These are phyloP conservation scores for Drosophila testacea DNA, from an alignment of 2,888 invertebrate species.

Conservation along the genomic window DNA sequence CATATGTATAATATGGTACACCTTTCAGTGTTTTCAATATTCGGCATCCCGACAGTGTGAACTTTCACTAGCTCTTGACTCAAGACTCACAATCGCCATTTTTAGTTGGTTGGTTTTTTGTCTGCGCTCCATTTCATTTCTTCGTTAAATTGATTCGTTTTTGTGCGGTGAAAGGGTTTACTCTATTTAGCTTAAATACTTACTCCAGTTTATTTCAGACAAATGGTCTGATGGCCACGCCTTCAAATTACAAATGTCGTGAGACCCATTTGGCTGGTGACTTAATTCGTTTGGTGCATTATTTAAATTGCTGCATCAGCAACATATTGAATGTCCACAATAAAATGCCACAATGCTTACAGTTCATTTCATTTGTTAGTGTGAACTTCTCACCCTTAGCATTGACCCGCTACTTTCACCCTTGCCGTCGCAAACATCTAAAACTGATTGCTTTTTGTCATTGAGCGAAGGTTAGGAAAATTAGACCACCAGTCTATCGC, in stretches of 20 bases:
- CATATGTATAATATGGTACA: no score
- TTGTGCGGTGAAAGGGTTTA: constrained; percentile 69
- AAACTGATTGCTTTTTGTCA: constrained; percentile 43
- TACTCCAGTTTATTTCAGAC: constrained; percentile 29
- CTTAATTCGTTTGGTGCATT: constrained; percentile 71
- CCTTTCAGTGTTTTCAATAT: constrained; percentile 1
- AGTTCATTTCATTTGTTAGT: constrained; percentile 39
- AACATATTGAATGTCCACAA: constrained; percentile 35
- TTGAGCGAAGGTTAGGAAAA: constrained; percentile 35
- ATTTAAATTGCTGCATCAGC: constrained; percentile 68
- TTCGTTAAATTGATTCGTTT: constrained; percentile 75
- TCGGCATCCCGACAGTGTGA: not conserved
- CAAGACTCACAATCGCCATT: constrained; percentile 43
- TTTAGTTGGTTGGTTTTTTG: constrained; percentile 55
- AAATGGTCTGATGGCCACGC: constrained; percentile 1
- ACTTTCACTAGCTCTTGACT: constrained; percentile 6
- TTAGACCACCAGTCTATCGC: not conserved
- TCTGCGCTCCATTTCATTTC: constrained; percentile 75
- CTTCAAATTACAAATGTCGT: constrained; percentile 1
- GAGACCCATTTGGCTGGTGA: constrained; percentile 33
- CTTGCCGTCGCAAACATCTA: not conserved
- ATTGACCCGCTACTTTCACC: not conserved
- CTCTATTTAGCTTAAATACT: constrained; percentile 73
- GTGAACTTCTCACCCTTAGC: constrained; percentile 17
- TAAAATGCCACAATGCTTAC: constrained; percentile 35